phyloP scores from a whole-genome alignment of 2,888 invertebrate species.

The Ornithoptera alexandrae region DNA sequence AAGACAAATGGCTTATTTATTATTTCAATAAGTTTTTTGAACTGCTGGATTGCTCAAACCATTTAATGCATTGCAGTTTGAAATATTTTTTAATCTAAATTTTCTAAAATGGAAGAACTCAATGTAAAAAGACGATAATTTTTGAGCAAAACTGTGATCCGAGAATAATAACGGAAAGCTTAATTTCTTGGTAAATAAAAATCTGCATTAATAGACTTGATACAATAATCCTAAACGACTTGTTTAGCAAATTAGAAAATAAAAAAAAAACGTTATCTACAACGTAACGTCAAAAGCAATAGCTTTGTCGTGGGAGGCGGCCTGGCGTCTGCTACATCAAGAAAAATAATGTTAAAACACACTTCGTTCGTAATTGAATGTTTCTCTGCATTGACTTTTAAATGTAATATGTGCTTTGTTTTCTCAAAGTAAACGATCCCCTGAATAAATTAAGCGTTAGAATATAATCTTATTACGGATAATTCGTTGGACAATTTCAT shows the following conservation, averaged over 20 bases:
- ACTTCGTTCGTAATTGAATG: slow-evolving; percentile 59
- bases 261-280: slow-evolving; percentile 14
- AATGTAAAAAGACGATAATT: not conserved
- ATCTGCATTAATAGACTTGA: not conserved
- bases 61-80: no score
- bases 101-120: no score
- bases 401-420: slow-evolving; percentile 47
- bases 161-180: no score
- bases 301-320: slow-evolving; percentile 46
- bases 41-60: no score
- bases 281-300: slow-evolving; percentile 9
- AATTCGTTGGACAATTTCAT: slow-evolving; percentile 30
- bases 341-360: slow-evolving; percentile 58
- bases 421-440: slow-evolving; percentile 35
- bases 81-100: no score
- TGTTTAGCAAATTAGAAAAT: slow-evolving; percentile 19
- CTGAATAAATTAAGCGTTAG: slow-evolving; percentile 36
- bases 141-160: not conserved
- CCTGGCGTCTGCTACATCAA: slow-evolving; percentile 45
- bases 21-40: no score
- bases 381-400: slow-evolving; percentile 64
- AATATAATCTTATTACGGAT: slow-evolving; percentile 31
- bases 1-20: no score
- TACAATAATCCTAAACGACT: not conserved
- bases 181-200: not conserved